Conservation (phyloP, 2,888 invertebrate species). For the Corbicula japonica region DNA sequence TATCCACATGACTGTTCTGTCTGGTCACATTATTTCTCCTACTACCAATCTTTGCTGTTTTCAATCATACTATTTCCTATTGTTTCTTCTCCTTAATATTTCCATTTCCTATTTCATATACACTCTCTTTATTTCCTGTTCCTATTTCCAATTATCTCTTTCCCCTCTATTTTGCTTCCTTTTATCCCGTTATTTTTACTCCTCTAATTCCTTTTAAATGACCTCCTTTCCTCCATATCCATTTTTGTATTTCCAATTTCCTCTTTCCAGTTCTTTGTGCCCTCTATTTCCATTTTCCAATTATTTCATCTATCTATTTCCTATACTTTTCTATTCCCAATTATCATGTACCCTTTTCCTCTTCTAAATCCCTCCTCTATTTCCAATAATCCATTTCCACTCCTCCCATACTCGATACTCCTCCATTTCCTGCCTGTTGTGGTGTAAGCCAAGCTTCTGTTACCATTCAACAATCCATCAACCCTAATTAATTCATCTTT, state of each 20-base stretch:
- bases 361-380: too few relatives aligned
- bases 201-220: background rate
- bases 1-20: too few relatives aligned
- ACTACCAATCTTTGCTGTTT: too few relatives aligned
- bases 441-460: too few relatives aligned
- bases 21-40: too few relatives aligned
- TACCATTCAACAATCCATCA: background rate
- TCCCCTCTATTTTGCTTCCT: background rate
- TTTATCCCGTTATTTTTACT: background rate
- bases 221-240: background rate
- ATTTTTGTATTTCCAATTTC: background rate
- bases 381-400: background rate
- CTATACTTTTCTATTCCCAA: background rate
- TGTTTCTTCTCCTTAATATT: background rate
- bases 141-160: background rate
- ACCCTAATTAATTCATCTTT: background rate
- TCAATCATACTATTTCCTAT: background rate
- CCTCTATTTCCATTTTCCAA: background rate
- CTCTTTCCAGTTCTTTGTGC: background rate
- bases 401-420: too few relatives aligned
- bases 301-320: background rate
- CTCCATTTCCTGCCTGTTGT: background rate
- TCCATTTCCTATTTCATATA: background rate
- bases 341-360: background rate
- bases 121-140: background rate